Evolutionary conservation across 35 echinoderm and acorn worm genomes (phyloP).

Genomic region (Stichopus chloronotus): DNA sequence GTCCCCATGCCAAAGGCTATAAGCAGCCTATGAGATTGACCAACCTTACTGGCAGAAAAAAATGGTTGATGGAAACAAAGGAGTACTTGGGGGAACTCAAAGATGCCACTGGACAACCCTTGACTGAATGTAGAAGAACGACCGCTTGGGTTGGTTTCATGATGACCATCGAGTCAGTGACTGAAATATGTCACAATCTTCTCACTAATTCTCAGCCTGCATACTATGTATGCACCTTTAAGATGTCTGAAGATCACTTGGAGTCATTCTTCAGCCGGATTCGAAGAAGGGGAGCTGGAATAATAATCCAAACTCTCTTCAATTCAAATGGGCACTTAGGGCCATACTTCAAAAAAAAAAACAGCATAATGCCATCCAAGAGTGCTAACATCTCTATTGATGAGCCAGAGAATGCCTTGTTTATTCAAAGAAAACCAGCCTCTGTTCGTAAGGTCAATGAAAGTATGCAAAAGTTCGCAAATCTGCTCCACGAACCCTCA

Average conservation of each 20-base stretch:
- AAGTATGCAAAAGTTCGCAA: slow-evolving; percentile 61
- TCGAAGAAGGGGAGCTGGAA: slow-evolving; percentile 70
- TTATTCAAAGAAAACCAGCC: slow-evolving; percentile 31
- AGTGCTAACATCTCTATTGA: slow-evolving; percentile 63
- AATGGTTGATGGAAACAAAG: slow-evolving; percentile 64
- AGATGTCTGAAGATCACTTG: slow-evolving; percentile 73
- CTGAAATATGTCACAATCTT: slow-evolving; percentile 50
- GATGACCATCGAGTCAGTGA: slow-evolving; percentile 52
- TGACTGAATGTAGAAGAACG: slow-evolving; percentile 45
- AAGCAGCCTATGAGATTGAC: slow-evolving; percentile 59
- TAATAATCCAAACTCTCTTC: slow-evolving; percentile 80
- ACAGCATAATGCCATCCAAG: slow-evolving; percentile 67
- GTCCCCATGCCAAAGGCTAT: slow-evolving; percentile 33
- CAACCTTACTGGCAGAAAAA: slow-evolving; percentile 42
- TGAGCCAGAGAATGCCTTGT: slow-evolving; percentile 49
- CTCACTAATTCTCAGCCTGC: slow-evolving; percentile 31
- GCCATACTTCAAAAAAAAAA: slow-evolving; percentile 73
- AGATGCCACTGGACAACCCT: slow-evolving; percentile 24
- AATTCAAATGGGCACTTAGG: slow-evolving; percentile 73
- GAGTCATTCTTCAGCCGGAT: slow-evolving; percentile 75
- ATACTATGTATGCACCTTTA: slow-evolving; percentile 55
- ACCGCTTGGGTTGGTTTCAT: slow-evolving; percentile 56
- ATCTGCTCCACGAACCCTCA: slow-evolving; percentile 60
- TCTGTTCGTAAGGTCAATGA: slow-evolving; percentile 30
- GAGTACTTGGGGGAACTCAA: slow-evolving; percentile 38